phyloP scores from a whole-genome alignment of 2,888 invertebrate species.

The Gortyna flavago region DNA sequence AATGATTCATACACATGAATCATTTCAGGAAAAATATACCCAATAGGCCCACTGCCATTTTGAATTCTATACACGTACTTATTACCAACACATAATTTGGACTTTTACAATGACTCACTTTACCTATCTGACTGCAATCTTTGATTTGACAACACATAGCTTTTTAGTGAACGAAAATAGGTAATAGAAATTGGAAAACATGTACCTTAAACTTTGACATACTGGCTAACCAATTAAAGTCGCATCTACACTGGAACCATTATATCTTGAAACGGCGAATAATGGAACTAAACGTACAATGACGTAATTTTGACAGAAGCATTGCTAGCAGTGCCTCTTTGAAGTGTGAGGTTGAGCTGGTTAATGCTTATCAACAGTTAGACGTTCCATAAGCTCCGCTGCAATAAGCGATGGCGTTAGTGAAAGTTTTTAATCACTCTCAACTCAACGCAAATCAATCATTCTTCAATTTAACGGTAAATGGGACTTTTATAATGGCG shows the following conservation, averaged over 20 bases:
- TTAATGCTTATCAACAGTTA: constrained; percentile 49
- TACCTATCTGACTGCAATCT: not conserved
- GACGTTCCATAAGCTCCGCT: constrained; percentile 46
- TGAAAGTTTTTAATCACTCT: constrained; percentile 64
- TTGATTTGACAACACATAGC: constrained; percentile 4
- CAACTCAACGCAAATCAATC: constrained; percentile 49
- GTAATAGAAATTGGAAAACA: constrained; percentile 34
- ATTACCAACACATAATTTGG: not conserved
- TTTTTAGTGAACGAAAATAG: too few species aligned
- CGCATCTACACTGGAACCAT: constrained; percentile 26
- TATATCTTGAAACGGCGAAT: constrained; percentile 6
- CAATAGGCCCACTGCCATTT: not conserved
- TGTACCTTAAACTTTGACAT: constrained; percentile 40
- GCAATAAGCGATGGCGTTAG: constrained; percentile 50
- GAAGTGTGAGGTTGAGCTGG: constrained; percentile 24
- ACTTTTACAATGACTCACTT: constrained; percentile 23
- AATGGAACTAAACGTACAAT: not conserved
- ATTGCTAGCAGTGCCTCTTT: not conserved
- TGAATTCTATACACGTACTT: not conserved
- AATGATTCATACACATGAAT: not conserved
- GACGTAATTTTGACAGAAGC: not conserved
- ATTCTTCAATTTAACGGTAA: constrained; percentile 51
- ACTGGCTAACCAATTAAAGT: constrained; percentile 43
- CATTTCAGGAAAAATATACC: not conserved
- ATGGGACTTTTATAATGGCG: constrained; percentile 40